Base-by-base conservation (phyloP, 2,113 vertebrate species). In the Cercopithecus mona region DNA sequence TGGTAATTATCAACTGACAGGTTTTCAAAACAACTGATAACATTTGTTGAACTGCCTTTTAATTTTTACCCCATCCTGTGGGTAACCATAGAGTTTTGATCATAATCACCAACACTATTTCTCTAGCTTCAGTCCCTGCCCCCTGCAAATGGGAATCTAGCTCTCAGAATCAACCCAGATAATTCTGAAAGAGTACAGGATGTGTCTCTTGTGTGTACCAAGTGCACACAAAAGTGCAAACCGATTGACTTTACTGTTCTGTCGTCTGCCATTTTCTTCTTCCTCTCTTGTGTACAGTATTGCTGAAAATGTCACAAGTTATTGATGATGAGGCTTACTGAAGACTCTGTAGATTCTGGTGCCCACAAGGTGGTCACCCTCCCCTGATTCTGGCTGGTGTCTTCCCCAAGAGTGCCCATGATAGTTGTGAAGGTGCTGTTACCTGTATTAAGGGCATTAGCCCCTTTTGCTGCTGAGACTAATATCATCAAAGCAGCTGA, bases 1-100 rank as follows among this genome's bases (percentile, higher is more conserved):
- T 97, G 94, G 92, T 98, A 97, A 97, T 98, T 98, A 96, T 97
- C 97, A 96, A 88, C 78, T 94, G 93, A 97, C 91, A 96, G 94
- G 88, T 98, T 96, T 96, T 72, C 76, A 97, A 97, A 98, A 95
- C 80, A 80, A 92, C 93, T 97, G 66, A 93, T 96, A 93, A 78
- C 86, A 96, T 97, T 97, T 93, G 94, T 90, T 95, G n/a, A 96
- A 85, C 55, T 86, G 57, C 78, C 16, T 64, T 45, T 73, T 94
- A 78, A 88, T 86, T 91, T 85, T 82, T 82, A 61, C 13, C 13
- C 9, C 30, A 83, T 83, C 52, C 48, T 96, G n/a, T 64, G 80
- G 50, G 13, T 55, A 79, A 76, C 38, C n/a, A 20, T 32, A 50
- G 13, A 30, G n/a, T 83, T 85, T 92, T 27, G 3, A 50, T 92